Evolutionary conservation across 2,888 invertebrate species (phyloP).

Genomic region (Sialis lutaria): DNA sequence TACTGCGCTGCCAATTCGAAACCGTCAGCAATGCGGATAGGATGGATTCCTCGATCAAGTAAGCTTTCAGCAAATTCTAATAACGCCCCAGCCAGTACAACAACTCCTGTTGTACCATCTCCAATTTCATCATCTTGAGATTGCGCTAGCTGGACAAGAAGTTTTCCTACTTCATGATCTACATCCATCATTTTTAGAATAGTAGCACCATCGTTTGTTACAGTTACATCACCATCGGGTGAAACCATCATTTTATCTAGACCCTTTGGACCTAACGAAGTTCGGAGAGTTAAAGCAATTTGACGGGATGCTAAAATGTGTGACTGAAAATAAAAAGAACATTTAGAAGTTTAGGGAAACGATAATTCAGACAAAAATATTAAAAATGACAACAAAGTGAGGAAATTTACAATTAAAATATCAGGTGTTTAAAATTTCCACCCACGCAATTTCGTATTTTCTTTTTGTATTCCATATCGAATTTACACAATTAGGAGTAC

Average conservation of each 20-base stretch:
- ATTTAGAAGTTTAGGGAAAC: too few species aligned
- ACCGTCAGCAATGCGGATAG: slow-evolving; percentile 96
- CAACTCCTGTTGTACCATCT: slow-evolving; percentile 98
- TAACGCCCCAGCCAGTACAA: slow-evolving; percentile 70
- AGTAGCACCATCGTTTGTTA: slow-evolving; percentile 99
- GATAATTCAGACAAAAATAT: too few species aligned
- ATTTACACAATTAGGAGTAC: too few species aligned
- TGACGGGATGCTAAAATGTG: slow-evolving; percentile 94
- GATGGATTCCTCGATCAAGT: slow-evolving; percentile 94
- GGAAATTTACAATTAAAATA: too few species aligned
- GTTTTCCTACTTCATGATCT: slow-evolving; percentile 93
- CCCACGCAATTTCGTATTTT: too few species aligned
- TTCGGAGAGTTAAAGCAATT: slow-evolving; percentile 75
- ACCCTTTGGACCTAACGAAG: slow-evolving; percentile 93
- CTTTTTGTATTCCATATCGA: too few species aligned
- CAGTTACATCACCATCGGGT: slow-evolving; percentile 90
- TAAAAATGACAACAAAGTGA: too few species aligned
- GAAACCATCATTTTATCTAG: slow-evolving; percentile 97
- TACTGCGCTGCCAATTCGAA: slow-evolving; percentile 91
- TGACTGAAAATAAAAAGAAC: slow-evolving; percentile 46
- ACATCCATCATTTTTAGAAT: slow-evolving; percentile 98
- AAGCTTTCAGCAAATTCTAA: slow-evolving; percentile 87
- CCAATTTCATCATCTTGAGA: slow-evolving; percentile 99
- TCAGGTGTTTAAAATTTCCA: too few species aligned
- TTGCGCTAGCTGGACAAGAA: slow-evolving; percentile 95